Conservation (phyloP, 2,888 invertebrate species). For the Philhelius pedissequus region DNA sequence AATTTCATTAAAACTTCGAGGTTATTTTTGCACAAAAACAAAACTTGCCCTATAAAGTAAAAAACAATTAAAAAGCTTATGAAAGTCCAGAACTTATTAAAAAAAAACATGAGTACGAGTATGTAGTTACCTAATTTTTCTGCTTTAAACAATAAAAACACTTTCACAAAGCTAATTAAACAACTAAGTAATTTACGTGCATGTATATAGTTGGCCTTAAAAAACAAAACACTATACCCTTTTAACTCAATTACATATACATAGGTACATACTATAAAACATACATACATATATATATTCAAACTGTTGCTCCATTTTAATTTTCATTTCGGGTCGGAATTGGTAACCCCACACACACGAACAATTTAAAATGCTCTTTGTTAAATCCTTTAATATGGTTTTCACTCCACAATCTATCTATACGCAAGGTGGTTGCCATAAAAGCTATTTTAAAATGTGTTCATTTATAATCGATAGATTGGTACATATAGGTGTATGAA, state of each 20-base stretch:
- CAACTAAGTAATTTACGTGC: not conserved
- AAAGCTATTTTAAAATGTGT: constrained; percentile 23
- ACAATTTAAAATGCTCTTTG: not conserved
- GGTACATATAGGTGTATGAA: not conserved
- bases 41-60: too few species aligned
- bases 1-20: too few species aligned
- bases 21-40: too few species aligned
- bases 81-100: too few species aligned
- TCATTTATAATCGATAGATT: constrained; percentile 22
- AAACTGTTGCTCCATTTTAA: constrained; percentile 17
- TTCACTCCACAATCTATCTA: not conserved
- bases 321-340: not conserved
- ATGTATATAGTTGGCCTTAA: not conserved
- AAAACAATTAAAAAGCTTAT: too few species aligned
- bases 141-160: too few species aligned
- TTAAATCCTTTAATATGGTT: constrained; percentile 20
- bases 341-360: not conserved
- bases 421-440: not conserved
- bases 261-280: not conserved
- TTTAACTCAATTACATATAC: not conserved
- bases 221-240: not conserved
- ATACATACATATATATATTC: not conserved
- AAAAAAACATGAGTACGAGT: too few species aligned
- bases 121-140: too few species aligned
- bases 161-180: not conserved